Evolutionary conservation across 2,113 vertebrate species (phyloP).

Genomic region (Oryctolagus cuniculus): DNA sequence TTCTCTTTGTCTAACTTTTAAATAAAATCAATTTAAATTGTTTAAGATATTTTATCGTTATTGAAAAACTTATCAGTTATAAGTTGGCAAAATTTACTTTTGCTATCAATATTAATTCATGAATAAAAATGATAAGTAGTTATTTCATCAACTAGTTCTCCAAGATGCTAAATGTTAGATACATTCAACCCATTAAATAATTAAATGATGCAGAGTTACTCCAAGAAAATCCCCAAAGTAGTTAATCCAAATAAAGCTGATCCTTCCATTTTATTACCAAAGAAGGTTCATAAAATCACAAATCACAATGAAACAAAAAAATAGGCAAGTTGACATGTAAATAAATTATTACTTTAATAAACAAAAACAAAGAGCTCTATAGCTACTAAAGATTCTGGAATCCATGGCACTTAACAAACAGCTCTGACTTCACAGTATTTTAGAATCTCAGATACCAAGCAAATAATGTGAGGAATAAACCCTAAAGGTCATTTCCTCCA

Average conservation of each 20-base stretch:
- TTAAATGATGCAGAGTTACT: not conserved
- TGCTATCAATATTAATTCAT: not conserved
- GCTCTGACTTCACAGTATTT: not conserved
- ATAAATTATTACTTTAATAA: conserved; percentile 4
- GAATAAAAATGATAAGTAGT: not conserved
- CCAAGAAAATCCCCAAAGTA: not conserved
- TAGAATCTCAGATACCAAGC: not conserved
- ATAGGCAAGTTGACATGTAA: not conserved
- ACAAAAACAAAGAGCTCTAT: not conserved
- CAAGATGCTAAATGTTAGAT: not conserved
- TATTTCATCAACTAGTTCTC: not conserved
- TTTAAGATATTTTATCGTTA: not conserved
- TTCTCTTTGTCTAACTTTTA: too few species aligned
- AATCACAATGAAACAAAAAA: conserved; percentile 32
- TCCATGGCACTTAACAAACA: not conserved
- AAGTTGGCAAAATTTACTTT: not conserved
- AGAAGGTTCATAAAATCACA: not conserved
- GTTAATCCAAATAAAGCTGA: not conserved
- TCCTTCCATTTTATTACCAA: conserved; percentile 5
- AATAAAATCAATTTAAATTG: too few species aligned
- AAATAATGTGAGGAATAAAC: not conserved
- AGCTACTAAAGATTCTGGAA: not conserved
- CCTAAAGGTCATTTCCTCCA: not conserved
- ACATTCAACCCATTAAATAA: conserved; percentile 13
- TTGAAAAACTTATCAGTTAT: conserved; percentile 9